Evolutionary conservation across 2,797 vertebrate genomes (phyloP).

Genomic region (Sandelia bainsii): DNA sequence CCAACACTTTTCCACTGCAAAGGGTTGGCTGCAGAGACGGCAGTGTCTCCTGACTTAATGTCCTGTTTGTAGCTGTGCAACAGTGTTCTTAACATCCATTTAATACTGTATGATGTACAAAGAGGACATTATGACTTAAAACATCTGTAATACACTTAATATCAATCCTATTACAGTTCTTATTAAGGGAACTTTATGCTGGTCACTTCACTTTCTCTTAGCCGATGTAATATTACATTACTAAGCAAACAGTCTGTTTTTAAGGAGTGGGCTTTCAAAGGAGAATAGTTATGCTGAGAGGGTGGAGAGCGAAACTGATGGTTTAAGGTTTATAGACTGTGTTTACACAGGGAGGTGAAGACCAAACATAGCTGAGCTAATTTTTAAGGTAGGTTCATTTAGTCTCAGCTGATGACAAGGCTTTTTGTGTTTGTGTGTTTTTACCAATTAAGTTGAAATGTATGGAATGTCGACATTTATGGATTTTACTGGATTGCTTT

Average conservation of each 20-base stretch:
- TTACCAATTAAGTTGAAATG: background rate
- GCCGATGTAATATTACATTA: constrained; percentile 11
- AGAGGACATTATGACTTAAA: background rate
- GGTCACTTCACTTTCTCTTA: background rate
- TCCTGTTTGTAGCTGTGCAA: background rate
- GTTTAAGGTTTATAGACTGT: constrained; percentile 24
- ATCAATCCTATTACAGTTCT: background rate
- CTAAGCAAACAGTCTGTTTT: background rate
- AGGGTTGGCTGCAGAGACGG: constrained; percentile 18
- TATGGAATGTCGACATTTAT: constrained; percentile 9
- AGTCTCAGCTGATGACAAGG: constrained; percentile 41
- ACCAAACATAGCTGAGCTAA: constrained; percentile 49
- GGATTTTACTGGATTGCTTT: background rate
- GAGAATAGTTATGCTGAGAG: background rate
- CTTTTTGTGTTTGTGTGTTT: constrained; percentile 28
- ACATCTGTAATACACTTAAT: background rate
- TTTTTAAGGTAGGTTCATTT: constrained; percentile 31
- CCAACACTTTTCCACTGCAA: constrained; percentile 47
- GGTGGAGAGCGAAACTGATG: constrained; percentile 1
- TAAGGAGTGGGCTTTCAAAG: constrained; percentile 6
- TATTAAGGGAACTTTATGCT: background rate
- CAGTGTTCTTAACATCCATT: background rate
- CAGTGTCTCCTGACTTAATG: constrained; percentile 13
- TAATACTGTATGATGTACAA: background rate
- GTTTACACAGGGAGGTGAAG: constrained; percentile 57